These are phyloP conservation scores for Drosophila gunungcola DNA, from an alignment of 1,140 invertebrate genomes.

Conservation along the genomic window DNA sequence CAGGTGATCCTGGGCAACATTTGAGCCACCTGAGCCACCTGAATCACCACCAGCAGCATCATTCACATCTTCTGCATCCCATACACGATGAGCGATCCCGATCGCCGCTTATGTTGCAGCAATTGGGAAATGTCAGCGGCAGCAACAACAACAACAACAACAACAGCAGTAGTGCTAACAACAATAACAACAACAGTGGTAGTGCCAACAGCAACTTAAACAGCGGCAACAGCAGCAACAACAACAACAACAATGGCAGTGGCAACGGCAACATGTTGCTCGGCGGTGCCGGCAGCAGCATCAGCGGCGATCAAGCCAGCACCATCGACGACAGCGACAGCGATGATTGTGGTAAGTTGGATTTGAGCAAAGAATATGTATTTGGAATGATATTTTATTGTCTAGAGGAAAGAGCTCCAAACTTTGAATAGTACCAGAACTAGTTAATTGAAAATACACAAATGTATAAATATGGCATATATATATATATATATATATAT, in stretches of 20 bases:
- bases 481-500: too few relatives aligned
- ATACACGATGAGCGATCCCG: conserved; percentile 73
- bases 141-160: conserved; percentile 35
- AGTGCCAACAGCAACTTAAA: conserved; percentile 27
- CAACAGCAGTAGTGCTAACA: conserved; percentile 24
- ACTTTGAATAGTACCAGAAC: too few relatives aligned
- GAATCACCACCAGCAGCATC: conserved; percentile 20
- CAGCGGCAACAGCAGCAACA: conserved; percentile 21
- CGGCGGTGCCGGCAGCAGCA: conserved; percentile 72
- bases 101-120: conserved; percentile 70
- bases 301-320: conserved; percentile 77
- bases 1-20: conserved; percentile 22
- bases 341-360: conserved; percentile 76
- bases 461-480: too few relatives aligned
- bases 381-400: too few relatives aligned
- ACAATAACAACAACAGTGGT: conserved; percentile 30
- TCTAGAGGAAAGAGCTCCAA: too few relatives aligned
- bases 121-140: conserved; percentile 27
- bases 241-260: conserved; percentile 38
- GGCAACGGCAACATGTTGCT: conserved; percentile 53
- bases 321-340: conserved; percentile 83
- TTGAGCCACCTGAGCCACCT: conserved; percentile 11
- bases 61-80: conserved; percentile 32
- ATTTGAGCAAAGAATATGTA: too few relatives aligned
- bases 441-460: too few relatives aligned